Percentiles rank a stretch among this genome's conserved stretches.
These are phyloP conservation scores for Denticeps clupeoides DNA, from an alignment of 2,797 vertebrate genomes.

Conservation along the genomic window DNA sequence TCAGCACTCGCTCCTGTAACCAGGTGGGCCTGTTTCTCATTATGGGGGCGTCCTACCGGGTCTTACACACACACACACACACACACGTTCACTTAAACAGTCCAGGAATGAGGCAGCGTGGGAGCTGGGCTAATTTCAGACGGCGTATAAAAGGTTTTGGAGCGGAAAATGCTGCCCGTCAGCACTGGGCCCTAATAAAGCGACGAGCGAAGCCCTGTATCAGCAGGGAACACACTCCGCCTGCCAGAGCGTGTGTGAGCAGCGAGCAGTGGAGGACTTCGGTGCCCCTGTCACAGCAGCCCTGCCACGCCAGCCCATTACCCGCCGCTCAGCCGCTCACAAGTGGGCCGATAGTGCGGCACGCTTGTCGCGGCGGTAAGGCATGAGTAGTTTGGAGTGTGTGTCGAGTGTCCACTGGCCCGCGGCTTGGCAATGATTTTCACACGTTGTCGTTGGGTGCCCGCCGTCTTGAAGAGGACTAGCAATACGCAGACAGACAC, in stretches of 20 bases:
- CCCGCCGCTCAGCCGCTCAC: too few species aligned
- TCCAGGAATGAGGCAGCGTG: constrained; percentile 1
- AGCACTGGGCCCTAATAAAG: constrained; percentile 36
- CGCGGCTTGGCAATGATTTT: too few species aligned
- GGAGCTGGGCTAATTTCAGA: constrained; percentile 42
- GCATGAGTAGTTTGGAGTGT: too few species aligned
- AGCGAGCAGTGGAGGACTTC: not conserved
- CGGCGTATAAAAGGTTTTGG: constrained; percentile 40
- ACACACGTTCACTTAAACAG: constrained; percentile 7
- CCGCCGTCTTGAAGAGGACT: too few species aligned
- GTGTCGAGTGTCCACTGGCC: too few species aligned
- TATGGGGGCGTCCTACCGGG: constrained; percentile 29
- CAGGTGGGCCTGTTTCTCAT: constrained; percentile 43
- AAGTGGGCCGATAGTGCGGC: too few species aligned
- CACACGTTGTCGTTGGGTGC: too few species aligned
- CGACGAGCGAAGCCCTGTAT: constrained; percentile 31
- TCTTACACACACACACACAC: not conserved
- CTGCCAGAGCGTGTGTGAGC: not conserved
- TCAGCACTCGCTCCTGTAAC: constrained; percentile 35
- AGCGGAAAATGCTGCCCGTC: constrained; percentile 41
- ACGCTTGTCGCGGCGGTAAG: too few species aligned
- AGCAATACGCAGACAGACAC: constrained; percentile 10
- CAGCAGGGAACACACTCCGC: constrained; percentile 29
- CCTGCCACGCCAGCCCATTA: too few species aligned
- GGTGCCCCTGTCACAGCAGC: too few species aligned